Evolutionary conservation across 2,888 invertebrate species (phyloP).

Genomic region (Cremastinae sp.): DNA sequence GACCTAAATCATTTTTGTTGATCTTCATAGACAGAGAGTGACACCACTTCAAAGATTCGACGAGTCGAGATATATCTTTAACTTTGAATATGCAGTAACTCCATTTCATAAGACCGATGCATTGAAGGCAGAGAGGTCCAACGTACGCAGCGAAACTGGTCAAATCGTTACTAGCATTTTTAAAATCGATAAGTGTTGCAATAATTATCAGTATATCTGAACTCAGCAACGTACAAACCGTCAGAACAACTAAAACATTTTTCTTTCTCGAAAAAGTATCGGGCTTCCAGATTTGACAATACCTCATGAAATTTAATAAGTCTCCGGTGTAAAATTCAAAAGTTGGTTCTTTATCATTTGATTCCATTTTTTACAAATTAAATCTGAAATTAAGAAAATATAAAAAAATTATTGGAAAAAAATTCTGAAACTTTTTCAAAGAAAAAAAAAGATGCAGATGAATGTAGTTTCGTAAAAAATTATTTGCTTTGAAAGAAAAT

Average conservation of each 20-base stretch:
- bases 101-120: constrained; percentile 68
- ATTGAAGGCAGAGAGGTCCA: constrained; percentile 63
- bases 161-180: constrained; percentile 54
- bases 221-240: constrained; percentile 42
- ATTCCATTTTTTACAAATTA: constrained; percentile 37
- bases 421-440: neutral
- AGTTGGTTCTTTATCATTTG: constrained; percentile 23
- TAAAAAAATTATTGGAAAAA: neutral
- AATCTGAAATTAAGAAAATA: constrained; percentile 38
- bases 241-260: constrained; percentile 41
- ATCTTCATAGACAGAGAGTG: constrained; percentile 62
- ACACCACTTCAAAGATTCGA: constrained; percentile 61
- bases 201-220: constrained; percentile 56
- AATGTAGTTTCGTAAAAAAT: too few species aligned
- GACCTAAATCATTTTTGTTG: constrained; percentile 57
- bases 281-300: constrained; percentile 63
- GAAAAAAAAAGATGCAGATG: too few species aligned
- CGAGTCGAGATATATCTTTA: constrained; percentile 54
- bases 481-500: too few species aligned
- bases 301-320: constrained; percentile 55
- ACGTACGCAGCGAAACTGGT: constrained; percentile 61
- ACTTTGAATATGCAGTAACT: constrained; percentile 61
- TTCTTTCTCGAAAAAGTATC: constrained; percentile 52
- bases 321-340: constrained; percentile 57
- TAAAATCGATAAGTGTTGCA: constrained; percentile 57